Conservation (phyloP, 2,797 vertebrate species). For the Arrhamphus sclerolepis region DNA sequence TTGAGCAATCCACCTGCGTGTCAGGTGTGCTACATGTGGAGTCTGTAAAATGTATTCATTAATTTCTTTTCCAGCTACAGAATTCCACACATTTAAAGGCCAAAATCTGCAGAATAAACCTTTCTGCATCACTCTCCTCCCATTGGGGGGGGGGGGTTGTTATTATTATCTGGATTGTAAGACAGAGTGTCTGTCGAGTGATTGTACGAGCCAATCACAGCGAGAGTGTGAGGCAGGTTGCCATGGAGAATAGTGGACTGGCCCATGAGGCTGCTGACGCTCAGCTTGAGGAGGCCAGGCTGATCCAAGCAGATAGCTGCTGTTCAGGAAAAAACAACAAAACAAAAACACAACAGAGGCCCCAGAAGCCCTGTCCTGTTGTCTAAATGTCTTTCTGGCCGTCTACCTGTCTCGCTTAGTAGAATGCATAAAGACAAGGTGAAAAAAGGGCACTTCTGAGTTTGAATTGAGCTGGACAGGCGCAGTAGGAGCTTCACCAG, state of each 20-base stretch:
- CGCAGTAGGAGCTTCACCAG: constrained; percentile 35
- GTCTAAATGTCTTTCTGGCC: constrained; percentile 46
- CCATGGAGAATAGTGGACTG: constrained; percentile 70
- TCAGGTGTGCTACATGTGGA: neutral
- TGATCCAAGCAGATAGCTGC: constrained; percentile 65
- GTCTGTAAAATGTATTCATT: neutral
- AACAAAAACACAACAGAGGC: no score
- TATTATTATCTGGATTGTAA: constrained; percentile 72
- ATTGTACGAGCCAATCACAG: constrained; percentile 69
- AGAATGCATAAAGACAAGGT: constrained; percentile 41
- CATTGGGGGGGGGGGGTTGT: constrained; percentile 59
- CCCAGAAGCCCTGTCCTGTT: constrained; percentile 51
- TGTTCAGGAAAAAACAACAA: no score
- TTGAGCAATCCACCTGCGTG: neutral
- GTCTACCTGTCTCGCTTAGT: constrained; percentile 55
- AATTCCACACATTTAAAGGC: constrained; percentile 53
- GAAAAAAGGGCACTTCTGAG: constrained; percentile 28
- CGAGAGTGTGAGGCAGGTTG: constrained; percentile 64
- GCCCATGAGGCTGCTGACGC: constrained; percentile 52
- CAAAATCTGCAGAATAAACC: constrained; percentile 47
- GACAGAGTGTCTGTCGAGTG: constrained; percentile 72
- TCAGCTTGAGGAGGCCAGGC: constrained; percentile 49
- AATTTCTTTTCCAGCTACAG: no score
- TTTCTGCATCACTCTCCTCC: constrained; percentile 58
- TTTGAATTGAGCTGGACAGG: constrained; percentile 39